Evolutionary conservation across 2,888 invertebrate genomes (phyloP), one percentile per base, ranked within the genome.

Genomic region (Cyclophora punctaria): DNA sequence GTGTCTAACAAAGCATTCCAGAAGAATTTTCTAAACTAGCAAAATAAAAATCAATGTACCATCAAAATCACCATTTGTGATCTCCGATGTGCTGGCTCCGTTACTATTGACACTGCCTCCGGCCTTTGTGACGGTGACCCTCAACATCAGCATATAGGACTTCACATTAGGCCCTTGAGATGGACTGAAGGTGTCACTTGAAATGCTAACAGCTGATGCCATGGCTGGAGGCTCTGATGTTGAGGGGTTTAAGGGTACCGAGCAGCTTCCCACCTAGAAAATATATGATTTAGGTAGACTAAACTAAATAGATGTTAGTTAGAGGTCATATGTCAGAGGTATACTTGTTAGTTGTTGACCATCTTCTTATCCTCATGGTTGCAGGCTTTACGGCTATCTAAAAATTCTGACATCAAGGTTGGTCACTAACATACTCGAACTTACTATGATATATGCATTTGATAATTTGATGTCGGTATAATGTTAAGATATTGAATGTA

Each of bases 181-280:
- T 41, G 93, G 90, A 69, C 92, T 93, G 78, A 98, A 96, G 40
- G 94, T 92, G 69, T 96, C 96, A 63, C 94, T 94, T 44, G 96
- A 94, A 74, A 97, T 95, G 66, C 96, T 95, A 51, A 97, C 92
- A 34, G 95, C 94, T 2, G 95, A 92, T 54, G 93, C 92, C 89
- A 91, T 91, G 2, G 91, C 89, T 3, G 91, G 91, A 5, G 93
- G 92, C 66, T 91, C 90, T 0, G 89, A 85, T 46, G 83, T 77
- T 45, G 89, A 91, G 3, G 95, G 95, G 78, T 95, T 95, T 48
- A 94, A 91, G 34, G 93, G 92, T 47, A 95, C 92, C 64, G 93
- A 93, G 60, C 92, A 93, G 57, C 91, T 91, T 46, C 94, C 93
- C 60, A 94, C 90, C 90, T 91, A 33, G 6, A 6, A 6, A 37